These are phyloP conservation scores for Spilogale gracilis DNA, from an alignment of 2,113 vertebrate genomes.

Conservation along the genomic window DNA sequence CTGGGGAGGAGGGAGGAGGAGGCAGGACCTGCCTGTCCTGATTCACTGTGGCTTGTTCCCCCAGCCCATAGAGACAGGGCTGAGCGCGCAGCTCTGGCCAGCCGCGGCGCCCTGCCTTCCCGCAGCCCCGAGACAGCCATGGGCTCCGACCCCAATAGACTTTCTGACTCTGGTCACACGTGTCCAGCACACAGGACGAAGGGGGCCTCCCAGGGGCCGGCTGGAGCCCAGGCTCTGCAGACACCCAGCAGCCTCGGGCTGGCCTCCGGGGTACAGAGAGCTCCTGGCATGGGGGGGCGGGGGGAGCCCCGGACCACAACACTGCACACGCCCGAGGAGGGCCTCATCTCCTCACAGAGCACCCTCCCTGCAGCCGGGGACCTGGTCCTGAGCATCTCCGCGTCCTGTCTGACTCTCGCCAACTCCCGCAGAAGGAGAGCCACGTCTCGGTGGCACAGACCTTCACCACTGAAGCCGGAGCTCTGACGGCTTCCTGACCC, in stretches of 20 bases:
- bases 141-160: background rate
- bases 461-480: background rate
- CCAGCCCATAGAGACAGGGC: too few species aligned
- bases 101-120: background rate
- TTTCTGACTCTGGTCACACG: background rate
- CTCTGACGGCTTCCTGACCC: too few species aligned
- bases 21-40: background rate
- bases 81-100: background rate
- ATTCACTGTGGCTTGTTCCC: too few species aligned
- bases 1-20: background rate
- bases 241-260: background rate
- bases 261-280: background rate
- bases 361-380: background rate
- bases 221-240: background rate
- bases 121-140: fast-evolving
- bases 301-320: background rate
- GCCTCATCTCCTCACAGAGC: background rate
- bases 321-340: background rate
- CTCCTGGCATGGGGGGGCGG: background rate
- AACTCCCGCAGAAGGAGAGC: background rate
- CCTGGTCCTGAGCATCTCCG: fast-evolving
- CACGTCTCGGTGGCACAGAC: background rate
- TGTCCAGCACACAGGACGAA: background rate
- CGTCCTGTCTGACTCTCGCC: background rate
- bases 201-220: background rate